Conservation (phyloP, 2,888 invertebrate species). For the Plebejus argus region DNA sequence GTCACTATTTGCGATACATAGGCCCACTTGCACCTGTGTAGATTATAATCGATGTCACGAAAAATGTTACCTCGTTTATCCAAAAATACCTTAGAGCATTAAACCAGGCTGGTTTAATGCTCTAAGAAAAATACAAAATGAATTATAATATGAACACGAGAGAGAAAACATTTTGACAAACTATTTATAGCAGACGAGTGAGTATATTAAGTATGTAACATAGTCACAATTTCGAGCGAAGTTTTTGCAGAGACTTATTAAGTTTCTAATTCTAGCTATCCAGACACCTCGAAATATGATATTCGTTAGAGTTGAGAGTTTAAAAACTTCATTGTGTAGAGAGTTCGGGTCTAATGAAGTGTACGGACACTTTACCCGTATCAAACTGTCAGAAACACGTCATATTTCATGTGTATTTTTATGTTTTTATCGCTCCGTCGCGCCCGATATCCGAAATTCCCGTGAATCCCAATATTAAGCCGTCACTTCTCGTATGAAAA, state of each 20-base stretch:
- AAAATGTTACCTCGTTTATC: neutral
- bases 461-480: constrained; percentile 45
- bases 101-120: no score
- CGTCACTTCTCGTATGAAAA: constrained; percentile 62
- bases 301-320: neutral
- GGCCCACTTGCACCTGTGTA: no score
- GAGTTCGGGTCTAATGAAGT: constrained; percentile 69
- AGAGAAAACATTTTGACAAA: neutral
- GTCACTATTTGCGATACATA: no score
- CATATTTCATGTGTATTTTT: constrained; percentile 66
- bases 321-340: constrained; percentile 37
- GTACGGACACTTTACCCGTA: constrained; percentile 70
- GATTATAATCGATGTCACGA: no score
- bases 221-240: neutral
- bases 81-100: no score
- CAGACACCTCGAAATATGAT: constrained; percentile 7
- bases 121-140: no score
- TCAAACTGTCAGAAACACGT: constrained; percentile 75
- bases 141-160: neutral
- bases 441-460: constrained; percentile 51
- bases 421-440: constrained; percentile 60
- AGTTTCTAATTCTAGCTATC: neutral
- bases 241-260: neutral
- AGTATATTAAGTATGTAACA: neutral
- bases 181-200: neutral